Conservation (phyloP, 2,888 invertebrate species). For the Pristionchus fissidentatus region DNA sequence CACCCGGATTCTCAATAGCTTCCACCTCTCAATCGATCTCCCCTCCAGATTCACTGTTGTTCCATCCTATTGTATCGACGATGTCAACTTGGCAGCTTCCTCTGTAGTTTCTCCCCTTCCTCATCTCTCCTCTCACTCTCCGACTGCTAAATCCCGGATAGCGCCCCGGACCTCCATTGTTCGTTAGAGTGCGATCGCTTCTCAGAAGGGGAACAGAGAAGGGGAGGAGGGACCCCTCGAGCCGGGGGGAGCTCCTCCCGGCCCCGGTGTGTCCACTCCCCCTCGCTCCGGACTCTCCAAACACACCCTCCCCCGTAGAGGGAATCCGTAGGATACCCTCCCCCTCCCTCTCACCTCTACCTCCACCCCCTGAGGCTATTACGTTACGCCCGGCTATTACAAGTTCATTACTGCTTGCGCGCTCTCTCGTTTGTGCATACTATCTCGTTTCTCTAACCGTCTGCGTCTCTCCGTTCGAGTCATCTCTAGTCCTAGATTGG, state of each 20-base stretch:
- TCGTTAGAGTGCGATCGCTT: background rate
- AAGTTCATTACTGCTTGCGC: background rate
- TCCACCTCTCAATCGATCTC: background rate
- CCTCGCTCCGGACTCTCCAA: background rate
- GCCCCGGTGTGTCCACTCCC: background rate
- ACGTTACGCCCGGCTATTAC: slow-evolving; percentile 5
- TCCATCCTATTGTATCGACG: no score
- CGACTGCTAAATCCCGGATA: background rate
- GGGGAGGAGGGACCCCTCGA: no score
- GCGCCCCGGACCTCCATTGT: background rate
- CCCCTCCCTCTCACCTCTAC: background rate
- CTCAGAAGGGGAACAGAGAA: background rate
- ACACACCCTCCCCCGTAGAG: background rate
- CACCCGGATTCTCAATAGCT: background rate
- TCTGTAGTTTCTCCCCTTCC: background rate
- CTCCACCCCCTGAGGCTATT: no score
- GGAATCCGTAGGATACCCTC: background rate
- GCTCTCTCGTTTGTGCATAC: no score
- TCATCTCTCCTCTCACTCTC: background rate
- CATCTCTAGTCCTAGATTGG: no score
- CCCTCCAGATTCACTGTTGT: background rate
- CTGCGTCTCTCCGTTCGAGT: background rate
- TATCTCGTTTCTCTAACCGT: background rate
- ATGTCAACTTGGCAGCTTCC: no score
- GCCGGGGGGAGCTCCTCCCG: slow-evolving; percentile 16